phyloP scores from a whole-genome alignment of 2,888 invertebrate species.

The Lasioglossum zephyrum region DNA sequence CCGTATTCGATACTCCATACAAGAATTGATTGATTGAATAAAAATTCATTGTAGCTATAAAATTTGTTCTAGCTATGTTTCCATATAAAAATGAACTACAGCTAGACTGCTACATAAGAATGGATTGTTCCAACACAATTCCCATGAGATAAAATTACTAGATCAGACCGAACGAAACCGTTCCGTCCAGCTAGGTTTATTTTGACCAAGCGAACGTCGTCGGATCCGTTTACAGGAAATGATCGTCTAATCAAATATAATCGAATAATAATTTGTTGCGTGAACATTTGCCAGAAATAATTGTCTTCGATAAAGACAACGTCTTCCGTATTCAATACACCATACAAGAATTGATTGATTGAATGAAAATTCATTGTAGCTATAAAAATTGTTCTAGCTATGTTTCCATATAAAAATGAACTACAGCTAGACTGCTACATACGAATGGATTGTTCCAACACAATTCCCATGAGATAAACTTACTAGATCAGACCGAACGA shows the following conservation, averaged over 20 bases:
- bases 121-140: background rate
- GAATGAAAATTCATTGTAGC: background rate
- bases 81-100: background rate
- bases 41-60: background rate
- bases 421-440: background rate
- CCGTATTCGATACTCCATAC: too few relatives aligned
- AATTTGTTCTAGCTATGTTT: background rate
- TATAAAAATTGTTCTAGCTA: background rate
- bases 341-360: too few relatives aligned
- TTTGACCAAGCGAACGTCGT: background rate
- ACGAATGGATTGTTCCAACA: background rate
- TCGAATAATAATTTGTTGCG: background rate
- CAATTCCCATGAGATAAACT: background rate
- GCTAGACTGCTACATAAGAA: background rate
- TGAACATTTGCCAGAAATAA: too few relatives aligned
- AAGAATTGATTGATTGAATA: too few relatives aligned
- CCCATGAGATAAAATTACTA: background rate
- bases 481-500: background rate
- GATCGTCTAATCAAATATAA: slow-evolving; percentile 17
- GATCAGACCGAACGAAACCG: background rate
- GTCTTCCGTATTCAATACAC: too few relatives aligned
- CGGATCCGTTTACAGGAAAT: slow-evolving; percentile 27
- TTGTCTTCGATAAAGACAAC: too few relatives aligned
- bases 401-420: background rate
- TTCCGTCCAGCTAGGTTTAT: background rate